Base-by-base conservation (phyloP, 53 echinoderm and acorn worm genomes). In the Paracentrotus lividus region DNA sequence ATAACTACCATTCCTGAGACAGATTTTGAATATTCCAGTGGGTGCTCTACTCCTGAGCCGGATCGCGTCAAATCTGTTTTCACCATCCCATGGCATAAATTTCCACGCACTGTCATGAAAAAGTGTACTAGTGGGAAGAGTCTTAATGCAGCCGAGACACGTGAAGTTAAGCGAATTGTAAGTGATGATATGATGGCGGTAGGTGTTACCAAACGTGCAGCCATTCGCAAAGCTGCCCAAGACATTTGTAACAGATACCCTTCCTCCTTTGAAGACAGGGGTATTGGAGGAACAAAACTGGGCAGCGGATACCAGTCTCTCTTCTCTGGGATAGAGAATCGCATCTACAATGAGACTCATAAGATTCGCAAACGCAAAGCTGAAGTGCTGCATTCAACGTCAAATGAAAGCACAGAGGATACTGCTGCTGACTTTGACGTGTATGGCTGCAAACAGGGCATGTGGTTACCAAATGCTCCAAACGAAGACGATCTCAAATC, bases 361-460 rank as follows among this genome's bases (percentile, higher is more conserved):
- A 87, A 93, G 93, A 93, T 93, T 87, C 93, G 88, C 93, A 93
- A 93, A 88, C 88, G 88, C n/a, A 93, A 93, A 93, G 93, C 93
- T 88, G 88, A 93, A 69, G 88, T 93, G 93, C 93, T 93, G 88
- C 52, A 66, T 53, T 93, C 93, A 68, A 93, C 86, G 86, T 54
- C 88, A 67, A 86, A 86, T 65, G 65, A 88, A 86, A 86, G 86
- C 88, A 68, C 68, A 86, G 27, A 49, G 34, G 72, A 88, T 43
- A 43, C 64, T 93, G 49, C 88, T 69, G 87, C 88, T 93, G 93
- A 93, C 87, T 93, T 93, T 26, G 93, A 93, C 69, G 84, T 93
- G 93, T 93, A 93, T 93, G 93, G 93, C 69, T 93, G 93, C 93
- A 93, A 93, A 88, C 93, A 93, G 88, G 93, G 88, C 84, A 93